Evolutionary conservation across 53 echinoderm and acorn worm genomes (phyloP), one percentile per base, ranked within the genome.

Genomic region (Pentamera pediparva): DNA sequence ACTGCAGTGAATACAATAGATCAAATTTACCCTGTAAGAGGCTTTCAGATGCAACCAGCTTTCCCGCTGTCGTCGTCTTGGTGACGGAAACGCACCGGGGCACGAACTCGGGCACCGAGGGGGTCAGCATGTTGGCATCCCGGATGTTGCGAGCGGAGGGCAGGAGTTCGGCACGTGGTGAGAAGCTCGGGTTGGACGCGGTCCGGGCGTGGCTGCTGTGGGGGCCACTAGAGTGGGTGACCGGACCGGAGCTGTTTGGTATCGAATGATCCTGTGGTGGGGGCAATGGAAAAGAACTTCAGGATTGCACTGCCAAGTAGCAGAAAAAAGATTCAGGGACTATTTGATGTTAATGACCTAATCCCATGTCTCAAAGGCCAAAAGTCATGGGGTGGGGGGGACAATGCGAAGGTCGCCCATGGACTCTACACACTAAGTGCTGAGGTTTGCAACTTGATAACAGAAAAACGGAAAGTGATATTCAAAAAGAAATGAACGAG

Each of bases 31-130:
- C 65, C 40, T 38, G 11, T 21, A 65, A 65, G 27, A 37, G 40
- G 28, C 37, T 65, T 3, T 65, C 65, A 39, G 65, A 65, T n/a
- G 65, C 36, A 19, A 26, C 65, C 7, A 65, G 25, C 6, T 36
- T 65, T 26, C 65, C 65, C 37, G 65, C 37, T 39, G 62, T 62
- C 18, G 77, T 62, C 35, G 62, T 77, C 8, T 79, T 67, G 30
- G 78, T 37, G 21, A 64, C 51, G 15, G 64, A n/a, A 22, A 33
- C 62, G 28, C 15, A 7, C 51, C 86, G 49, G 0, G 93, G 93
- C 61, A 92, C 89, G 81, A 93, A 93, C 63, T 93, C 93, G 1
- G 93, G 93, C 37, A 93, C 89, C 62, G 85, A 84, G 32, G 29
- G 72, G 19, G 69, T 22, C 15, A 54, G 39, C 20, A 56, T 32